Conservation (phyloP, 2,888 invertebrate genomes). For the Ophion obscuratus region DNA sequence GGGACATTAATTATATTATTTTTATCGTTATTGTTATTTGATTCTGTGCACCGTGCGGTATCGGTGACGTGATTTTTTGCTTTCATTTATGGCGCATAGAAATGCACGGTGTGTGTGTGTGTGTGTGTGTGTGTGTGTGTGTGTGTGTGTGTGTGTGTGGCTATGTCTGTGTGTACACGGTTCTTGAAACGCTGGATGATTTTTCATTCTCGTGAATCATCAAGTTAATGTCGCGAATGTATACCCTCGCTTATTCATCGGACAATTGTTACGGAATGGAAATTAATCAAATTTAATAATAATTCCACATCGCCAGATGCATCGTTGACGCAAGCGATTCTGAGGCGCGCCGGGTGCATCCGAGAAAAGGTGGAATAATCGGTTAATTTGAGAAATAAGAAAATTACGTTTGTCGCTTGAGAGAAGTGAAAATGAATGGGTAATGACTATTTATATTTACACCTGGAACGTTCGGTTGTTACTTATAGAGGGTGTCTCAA, state of each 20-base stretch:
- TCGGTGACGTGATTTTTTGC: constrained; percentile 21
- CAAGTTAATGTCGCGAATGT: constrained; percentile 10
- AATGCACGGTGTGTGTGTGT: not conserved
- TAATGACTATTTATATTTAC: no score
- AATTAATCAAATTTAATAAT: constrained; percentile 24
- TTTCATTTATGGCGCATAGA: not conserved
- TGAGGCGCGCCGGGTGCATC: not conserved
- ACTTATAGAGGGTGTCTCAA: no score
- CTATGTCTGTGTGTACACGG: not conserved
- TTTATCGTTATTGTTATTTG: constrained; percentile 26
- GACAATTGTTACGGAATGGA: constrained; percentile 6
- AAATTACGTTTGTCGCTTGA: not conserved
- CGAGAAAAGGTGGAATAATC: not conserved
- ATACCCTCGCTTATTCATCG: constrained; percentile 15
- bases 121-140: not conserved
- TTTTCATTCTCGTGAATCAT: constrained; percentile 26
- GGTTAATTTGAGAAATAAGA: not conserved
- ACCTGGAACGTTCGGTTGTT: no score
- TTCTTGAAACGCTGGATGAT: constrained; percentile 6
- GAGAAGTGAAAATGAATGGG: not conserved
- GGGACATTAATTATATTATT: constrained; percentile 41
- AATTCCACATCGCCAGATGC: not conserved
- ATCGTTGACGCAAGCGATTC: constrained; percentile 9
- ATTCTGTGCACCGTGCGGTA: not conserved
- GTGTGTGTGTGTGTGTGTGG: not conserved